Conservation (phyloP, 2,113 vertebrate genomes). For the Dunckerocampus dactyliophorus region DNA sequence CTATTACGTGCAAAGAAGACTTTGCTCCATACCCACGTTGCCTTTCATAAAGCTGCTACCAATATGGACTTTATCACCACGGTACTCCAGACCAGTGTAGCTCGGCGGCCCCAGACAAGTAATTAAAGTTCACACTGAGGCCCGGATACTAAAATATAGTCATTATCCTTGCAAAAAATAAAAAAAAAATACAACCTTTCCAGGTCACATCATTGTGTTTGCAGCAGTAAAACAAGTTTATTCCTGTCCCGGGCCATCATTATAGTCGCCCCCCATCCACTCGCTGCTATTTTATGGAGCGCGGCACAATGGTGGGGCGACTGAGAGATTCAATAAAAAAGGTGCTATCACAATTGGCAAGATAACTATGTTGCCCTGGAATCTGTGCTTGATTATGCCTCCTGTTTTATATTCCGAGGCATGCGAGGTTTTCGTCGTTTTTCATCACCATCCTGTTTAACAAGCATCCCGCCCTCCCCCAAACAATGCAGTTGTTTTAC, state of each 20-base stretch:
- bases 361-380: constrained; percentile 27
- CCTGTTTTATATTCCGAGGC: constrained; percentile 29
- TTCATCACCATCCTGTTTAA: constrained; percentile 54
- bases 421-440: constrained; percentile 17
- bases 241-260: constrained; percentile 89
- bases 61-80: constrained; percentile 56
- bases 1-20: constrained; percentile 5
- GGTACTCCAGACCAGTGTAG: constrained; percentile 54
- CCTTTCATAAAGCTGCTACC: constrained; percentile 51
- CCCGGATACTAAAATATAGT: constrained; percentile 76
- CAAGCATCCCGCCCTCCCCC: constrained; percentile 32
- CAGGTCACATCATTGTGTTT: constrained; percentile 95
- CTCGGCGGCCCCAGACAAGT: constrained; percentile 61
- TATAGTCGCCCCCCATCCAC: constrained; percentile 89
- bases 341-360: constrained; percentile 55
- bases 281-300: constrained; percentile 92
- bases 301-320: constrained; percentile 80
- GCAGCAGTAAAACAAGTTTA: constrained; percentile 93
- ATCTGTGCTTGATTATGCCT: constrained; percentile 33
- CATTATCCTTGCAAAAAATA: constrained; percentile 84
- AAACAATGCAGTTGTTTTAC: constrained; percentile 51
- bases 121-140: constrained; percentile 66
- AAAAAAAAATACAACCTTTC: constrained; percentile 92
- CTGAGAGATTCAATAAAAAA: constrained; percentile 90
- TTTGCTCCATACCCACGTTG: constrained; percentile 22